Evolutionary conservation across 2,888 invertebrate species (phyloP).

Genomic region (Chymomyza caudatula): DNA sequence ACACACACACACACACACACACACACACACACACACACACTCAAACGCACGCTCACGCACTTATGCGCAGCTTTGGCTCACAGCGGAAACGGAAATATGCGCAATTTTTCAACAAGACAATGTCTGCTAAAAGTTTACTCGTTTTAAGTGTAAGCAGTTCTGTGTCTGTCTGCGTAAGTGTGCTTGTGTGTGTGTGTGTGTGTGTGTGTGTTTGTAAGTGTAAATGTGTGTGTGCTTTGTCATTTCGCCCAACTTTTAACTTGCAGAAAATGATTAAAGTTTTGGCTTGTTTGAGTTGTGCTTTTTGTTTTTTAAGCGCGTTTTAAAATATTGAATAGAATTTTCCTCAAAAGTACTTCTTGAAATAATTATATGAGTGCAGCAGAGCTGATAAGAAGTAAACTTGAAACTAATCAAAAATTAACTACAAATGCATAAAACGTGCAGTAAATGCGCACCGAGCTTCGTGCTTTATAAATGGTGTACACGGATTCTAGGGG

Average conservation of each 20-base stretch:
- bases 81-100: slow-evolving; percentile 70
- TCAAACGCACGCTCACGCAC: neutral
- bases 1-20: neutral
- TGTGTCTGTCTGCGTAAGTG: no score
- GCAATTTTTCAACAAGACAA: slow-evolving; percentile 71
- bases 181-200: slow-evolving; percentile 13
- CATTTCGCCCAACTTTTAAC: slow-evolving; percentile 48
- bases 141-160: neutral
- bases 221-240: slow-evolving; percentile 15
- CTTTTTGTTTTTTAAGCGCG: slow-evolving; percentile 48
- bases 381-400: slow-evolving; percentile 15
- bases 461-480: neutral
- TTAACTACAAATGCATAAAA: neutral
- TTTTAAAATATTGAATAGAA: slow-evolving; percentile 42
- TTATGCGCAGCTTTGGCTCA: neutral
- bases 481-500: no score
- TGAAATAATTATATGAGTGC: neutral
- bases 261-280: slow-evolving; percentile 61
- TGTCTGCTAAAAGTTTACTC: slow-evolving; percentile 41
- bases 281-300: slow-evolving; percentile 61
- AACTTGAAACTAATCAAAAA: neutral
- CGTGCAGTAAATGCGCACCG: neutral
- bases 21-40: neutral
- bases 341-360: slow-evolving; percentile 2
- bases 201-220: neutral